Evolutionary conservation across 2,888 invertebrate species (phyloP).

Genomic region (Ferdinandea cuprea): DNA sequence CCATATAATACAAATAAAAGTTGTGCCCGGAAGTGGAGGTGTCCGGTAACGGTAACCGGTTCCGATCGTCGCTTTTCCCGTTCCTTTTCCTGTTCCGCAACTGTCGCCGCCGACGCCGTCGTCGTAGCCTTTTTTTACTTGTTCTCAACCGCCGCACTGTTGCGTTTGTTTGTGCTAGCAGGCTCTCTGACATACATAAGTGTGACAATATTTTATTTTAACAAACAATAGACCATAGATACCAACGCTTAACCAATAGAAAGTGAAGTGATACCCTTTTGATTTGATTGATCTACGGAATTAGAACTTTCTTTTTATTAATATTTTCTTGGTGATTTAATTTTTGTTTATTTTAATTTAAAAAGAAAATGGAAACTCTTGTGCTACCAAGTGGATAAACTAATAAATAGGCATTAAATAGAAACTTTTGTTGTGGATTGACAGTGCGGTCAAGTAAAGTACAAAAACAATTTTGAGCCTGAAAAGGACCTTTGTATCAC

Average conservation of each 20-base stretch:
- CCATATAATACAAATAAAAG: slow-evolving; percentile 78
- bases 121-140: slow-evolving; percentile 54
- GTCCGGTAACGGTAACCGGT: slow-evolving; percentile 84
- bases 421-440: neutral
- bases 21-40: slow-evolving; percentile 83
- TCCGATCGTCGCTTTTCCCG: slow-evolving; percentile 84
- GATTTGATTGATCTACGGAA: neutral
- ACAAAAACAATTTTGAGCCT: slow-evolving; percentile 17
- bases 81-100: slow-evolving; percentile 83
- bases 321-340: neutral
- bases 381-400: slow-evolving; percentile 56
- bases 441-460: slow-evolving; percentile 5
- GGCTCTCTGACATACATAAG: slow-evolving; percentile 60
- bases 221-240: slow-evolving; percentile 52
- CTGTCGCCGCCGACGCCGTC: slow-evolving; percentile 70
- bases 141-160: slow-evolving; percentile 40
- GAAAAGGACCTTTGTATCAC: slow-evolving; percentile 77
- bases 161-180: slow-evolving; percentile 36
- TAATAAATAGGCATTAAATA: neutral
- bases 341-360: neutral
- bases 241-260: neutral
- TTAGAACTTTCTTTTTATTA: too few species aligned
- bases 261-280: neutral
- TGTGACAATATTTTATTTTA: slow-evolving; percentile 64
- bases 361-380: neutral